These are phyloP conservation scores for Eurystomus gularis DNA, from an alignment of 2,113 vertebrate species.

Conservation along the genomic window DNA sequence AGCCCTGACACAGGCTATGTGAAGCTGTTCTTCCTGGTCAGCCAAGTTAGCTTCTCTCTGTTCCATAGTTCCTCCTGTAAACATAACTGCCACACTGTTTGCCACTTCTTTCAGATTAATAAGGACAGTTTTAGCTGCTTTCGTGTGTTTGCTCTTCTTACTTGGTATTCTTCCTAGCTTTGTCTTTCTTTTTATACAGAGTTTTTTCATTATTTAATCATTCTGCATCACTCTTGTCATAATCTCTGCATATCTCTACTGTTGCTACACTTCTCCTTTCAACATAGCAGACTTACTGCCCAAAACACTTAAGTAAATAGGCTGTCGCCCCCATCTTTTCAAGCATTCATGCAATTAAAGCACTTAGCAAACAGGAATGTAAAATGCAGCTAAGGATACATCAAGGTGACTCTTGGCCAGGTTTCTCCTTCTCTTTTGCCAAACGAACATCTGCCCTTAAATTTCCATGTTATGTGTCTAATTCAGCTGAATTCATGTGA, in stretches of 20 bases:
- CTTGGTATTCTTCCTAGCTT: background rate
- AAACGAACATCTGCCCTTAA: background rate
- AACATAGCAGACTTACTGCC: background rate
- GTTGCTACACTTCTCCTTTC: background rate
- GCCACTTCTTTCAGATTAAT: background rate
- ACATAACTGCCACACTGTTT: background rate
- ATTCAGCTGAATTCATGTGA: background rate
- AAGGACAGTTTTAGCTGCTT: background rate
- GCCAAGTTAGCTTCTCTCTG: background rate
- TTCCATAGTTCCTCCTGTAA: background rate
- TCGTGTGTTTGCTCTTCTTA: background rate
- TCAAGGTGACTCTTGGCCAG: background rate
- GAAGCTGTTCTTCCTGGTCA: background rate
- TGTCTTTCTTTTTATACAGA: background rate
- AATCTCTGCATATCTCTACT: background rate
- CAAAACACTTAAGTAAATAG: background rate
- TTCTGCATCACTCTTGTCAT: accelerated
- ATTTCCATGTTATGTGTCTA: background rate
- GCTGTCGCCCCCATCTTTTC: accelerated
- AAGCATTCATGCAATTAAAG: background rate
- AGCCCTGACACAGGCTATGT: background rate
- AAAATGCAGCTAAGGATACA: background rate
- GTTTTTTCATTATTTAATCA: background rate
- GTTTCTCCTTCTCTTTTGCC: background rate
- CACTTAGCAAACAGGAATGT: background rate